A percentile compares a stretch with the other conserved stretches of the same genome.
These are phyloP conservation scores for Hyles euphorbiae DNA, from an alignment of 1,140 invertebrate species.

Conservation along the genomic window DNA sequence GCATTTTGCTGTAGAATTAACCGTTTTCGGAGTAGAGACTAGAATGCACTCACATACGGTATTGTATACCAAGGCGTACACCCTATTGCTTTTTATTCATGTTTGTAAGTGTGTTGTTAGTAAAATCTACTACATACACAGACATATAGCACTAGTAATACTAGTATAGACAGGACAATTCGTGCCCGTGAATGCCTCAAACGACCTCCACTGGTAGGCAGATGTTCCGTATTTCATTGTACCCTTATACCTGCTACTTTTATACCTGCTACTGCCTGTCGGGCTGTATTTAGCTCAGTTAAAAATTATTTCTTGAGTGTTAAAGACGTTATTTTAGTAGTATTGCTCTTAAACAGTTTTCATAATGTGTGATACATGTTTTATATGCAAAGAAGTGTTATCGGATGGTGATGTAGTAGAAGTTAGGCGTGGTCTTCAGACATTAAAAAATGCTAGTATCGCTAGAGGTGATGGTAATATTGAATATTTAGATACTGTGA, in stretches of 20 bases:
- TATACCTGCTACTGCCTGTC: constrained; percentile 3
- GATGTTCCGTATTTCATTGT: constrained; percentile 3
- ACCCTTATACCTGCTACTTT: not conserved
- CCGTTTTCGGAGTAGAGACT: constrained; percentile 15
- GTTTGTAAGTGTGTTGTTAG: constrained; percentile 5
- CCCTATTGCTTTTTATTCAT: constrained; percentile 8
- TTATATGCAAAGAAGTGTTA: constrained; percentile 1
- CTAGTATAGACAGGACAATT: too few species aligned
- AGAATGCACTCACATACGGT: constrained; percentile 8
- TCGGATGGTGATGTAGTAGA: constrained; percentile 18
- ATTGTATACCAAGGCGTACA: constrained; percentile 8
- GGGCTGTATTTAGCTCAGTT: constrained; percentile 4
- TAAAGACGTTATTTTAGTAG: too few species aligned
- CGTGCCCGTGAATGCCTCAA: not conserved
- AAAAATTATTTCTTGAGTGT: constrained; percentile 6
- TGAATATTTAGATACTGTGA: constrained; percentile 48
- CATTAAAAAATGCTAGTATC: constrained; percentile 53
- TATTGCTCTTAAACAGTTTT: too few species aligned
- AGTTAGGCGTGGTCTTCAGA: constrained; percentile 42
- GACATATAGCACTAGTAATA: not conserved
- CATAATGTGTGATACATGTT: not conserved
- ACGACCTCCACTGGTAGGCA: not conserved
- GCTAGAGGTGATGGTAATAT: constrained; percentile 47
- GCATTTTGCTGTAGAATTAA: too few species aligned
- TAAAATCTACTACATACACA: constrained; percentile 3